Evolutionary conservation across 2,113 vertebrate species (phyloP).

Genomic region (Poeciliopsis retropinna): DNA sequence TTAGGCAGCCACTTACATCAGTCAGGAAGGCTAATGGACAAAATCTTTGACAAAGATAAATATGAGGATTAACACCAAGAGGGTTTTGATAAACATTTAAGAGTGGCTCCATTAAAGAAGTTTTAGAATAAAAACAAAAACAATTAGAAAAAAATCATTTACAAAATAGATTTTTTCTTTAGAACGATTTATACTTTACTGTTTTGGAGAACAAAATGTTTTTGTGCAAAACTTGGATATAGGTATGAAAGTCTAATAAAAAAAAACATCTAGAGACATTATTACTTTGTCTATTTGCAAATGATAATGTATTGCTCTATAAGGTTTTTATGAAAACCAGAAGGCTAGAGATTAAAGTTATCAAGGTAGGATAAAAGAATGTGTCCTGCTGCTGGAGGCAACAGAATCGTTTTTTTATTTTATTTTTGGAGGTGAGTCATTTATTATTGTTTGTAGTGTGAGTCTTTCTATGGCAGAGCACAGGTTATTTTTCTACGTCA

Average conservation of each 20-base stretch:
- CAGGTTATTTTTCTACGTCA: conserved; percentile 41
- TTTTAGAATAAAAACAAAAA: too few relatives aligned
- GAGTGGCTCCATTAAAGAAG: too few relatives aligned
- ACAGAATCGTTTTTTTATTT: conserved; percentile 26
- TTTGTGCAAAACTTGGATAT: too few relatives aligned
- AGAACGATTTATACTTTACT: too few relatives aligned
- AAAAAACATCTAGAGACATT: too few relatives aligned
- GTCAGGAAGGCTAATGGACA: conserved; percentile 13
- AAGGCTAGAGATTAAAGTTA: background rate
- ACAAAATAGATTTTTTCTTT: too few relatives aligned
- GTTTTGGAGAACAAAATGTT: too few relatives aligned
- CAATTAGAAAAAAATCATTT: too few relatives aligned
- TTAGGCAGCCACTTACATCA: conserved; percentile 27
- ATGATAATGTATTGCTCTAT: too few relatives aligned
- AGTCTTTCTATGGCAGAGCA: conserved; percentile 39
- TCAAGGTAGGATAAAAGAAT: background rate
- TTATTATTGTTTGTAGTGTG: conserved; percentile 44
- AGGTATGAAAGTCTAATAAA: too few relatives aligned
- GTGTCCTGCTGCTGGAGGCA: conserved; percentile 21
- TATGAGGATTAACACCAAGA: background rate
- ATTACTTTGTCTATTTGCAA: too few relatives aligned
- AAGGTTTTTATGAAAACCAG: too few relatives aligned
- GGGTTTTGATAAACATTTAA: background rate
- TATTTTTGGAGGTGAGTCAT: conserved; percentile 38
- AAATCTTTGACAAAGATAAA: conserved; percentile 37